Evolutionary conservation across 2,113 vertebrate species (phyloP), one percentile per base, ranked within the genome.

Genomic region (Gymnobelideus leadbeateri): DNA sequence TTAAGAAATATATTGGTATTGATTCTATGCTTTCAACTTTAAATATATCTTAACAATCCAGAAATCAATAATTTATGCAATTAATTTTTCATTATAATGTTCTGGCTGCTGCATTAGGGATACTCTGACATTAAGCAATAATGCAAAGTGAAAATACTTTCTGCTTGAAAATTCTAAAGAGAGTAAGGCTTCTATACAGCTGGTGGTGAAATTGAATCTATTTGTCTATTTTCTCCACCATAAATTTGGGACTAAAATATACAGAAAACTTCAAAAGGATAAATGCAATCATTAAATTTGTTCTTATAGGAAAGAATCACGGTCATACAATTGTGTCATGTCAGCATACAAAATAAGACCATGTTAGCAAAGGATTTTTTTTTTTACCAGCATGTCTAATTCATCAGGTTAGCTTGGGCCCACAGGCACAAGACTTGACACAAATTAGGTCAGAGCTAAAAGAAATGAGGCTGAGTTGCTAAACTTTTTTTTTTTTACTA

Each of bases 71-170:
- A 96, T 97, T 97, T 96, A 96, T 95, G 91, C 43, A 97, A 96
- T 96, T 97, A 97, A 96, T 95, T 98, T 97, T 96, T 97, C 95
- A 97, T 96, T 93, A 90, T 96, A 94, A 94, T 89, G 97, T 96
- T 98, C 93, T 97, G 95, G 93, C 24, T 95, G 90, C 92, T 96
- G 89, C 93, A 96, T 95, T 96, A 95, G 51, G 89, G 93, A 96
- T 94, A 68, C 93, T 95, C 91, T 95, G 84, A 95, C 31, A 94
- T 68, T 95, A 95, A 95, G 31, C 3, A 94, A 49, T 49, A 94
- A 95, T 96, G 91, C 91, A 96, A 96, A 96, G 89, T 92, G 68
- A 97, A 95, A 46, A 89, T 55, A 90, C 19, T 94, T 96, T 96
- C 96, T 96, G 28, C 53, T 54, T 92, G 93, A 57, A n/a, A 93